Evolutionary conservation across 2,888 invertebrate genomes (phyloP), one percentile per base, ranked within the genome.

Genomic region (Ormyrus rosae): DNA sequence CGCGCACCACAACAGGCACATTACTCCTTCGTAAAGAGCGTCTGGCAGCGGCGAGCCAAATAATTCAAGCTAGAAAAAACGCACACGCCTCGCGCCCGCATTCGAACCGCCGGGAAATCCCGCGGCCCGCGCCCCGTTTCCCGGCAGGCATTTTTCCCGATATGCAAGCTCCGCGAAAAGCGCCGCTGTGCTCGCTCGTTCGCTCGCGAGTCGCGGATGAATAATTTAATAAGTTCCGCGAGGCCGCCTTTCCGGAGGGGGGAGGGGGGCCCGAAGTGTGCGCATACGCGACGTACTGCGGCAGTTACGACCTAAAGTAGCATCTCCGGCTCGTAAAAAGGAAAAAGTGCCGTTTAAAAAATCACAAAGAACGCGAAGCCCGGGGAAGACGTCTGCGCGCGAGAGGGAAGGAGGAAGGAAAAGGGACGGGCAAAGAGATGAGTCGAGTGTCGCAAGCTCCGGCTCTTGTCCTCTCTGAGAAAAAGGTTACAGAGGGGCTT

Each of bases 331-430:
- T 70, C 77, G 70, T 77, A 75, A 75, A 68, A 68, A 75, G 48
- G 67, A 45, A 51, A n/a, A 58, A 72, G 50, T 45, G 67, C 10
- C 58, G 80, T 74, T 83, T 81, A 82, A 83, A 86, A 85, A 85
- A 85, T 85, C 85, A 84, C 85, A 83, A 84, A 85, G 84, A 76
- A 80, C 81, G 82, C 77, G 19, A n/a, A 46, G 69, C 55, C 10
- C 55, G 11, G 45, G 5, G 45, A 55, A 51, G 7, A 48, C 6
- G 10, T 56, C 48, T n/a, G 9, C 11, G 68, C 67, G 73, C 50
- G 46, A 76, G 70, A n/a, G 55, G 11, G 53, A 68, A 64, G 53
- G 67, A 78, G 60, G 63, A 64, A 51, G 75, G 9, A 45, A 60
- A 19, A 69, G 50, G 11, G 48, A 50, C 50, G 34, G 45, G 55